Base-by-base conservation (phyloP, 2,113 vertebrate genomes). In the Hassar affinis region DNA sequence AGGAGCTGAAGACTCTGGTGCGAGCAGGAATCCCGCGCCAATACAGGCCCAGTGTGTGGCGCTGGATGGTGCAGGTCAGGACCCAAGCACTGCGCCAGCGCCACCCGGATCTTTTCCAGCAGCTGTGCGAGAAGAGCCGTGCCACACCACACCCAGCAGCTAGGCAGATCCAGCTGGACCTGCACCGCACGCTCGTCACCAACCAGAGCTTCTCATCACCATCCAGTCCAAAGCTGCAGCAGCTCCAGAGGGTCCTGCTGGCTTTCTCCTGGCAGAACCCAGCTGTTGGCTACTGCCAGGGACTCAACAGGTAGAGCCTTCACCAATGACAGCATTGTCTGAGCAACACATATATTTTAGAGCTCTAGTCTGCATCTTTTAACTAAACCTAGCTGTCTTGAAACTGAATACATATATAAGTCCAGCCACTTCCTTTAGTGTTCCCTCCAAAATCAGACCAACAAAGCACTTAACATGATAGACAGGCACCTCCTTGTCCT, bases 241-340 rank as follows among this genome's bases (percentile, higher is more conserved):
- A 94, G 91, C 97, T 99, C 10, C 94, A 94, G 1, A 94, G 95
- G 30, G 89, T 99, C 85, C 90, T 99, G 22, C 57, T 98, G 88
- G 97, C 98, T 7, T 99, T 97, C 89, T 97, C 97, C 84, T 97
- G 97, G 96, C 96, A 97, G 80, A 98, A 96, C 88, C 97, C 96
- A 25, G 85, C 92, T 30, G 95, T 99, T 17, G 97, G 98, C 76
- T 99, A 98, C 90, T 98, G 98, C 88, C 97, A 99, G 85, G 98
- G 97, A 35, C 92, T 99, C 77, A 99, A 99, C 80, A 88, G 84
- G 84, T 85, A 56, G 10, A 71, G 49, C 2, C 27, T 38, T 52
- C 22, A 10, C 27, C 6, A 17, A 82, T 42, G n/a, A 42, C 64
- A 59, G 18, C 54, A 42, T 22, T 59, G 15, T 77, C 51, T 54